phyloP scores from a whole-genome alignment of 2,888 invertebrate species.

The Drosophila mimica region DNA sequence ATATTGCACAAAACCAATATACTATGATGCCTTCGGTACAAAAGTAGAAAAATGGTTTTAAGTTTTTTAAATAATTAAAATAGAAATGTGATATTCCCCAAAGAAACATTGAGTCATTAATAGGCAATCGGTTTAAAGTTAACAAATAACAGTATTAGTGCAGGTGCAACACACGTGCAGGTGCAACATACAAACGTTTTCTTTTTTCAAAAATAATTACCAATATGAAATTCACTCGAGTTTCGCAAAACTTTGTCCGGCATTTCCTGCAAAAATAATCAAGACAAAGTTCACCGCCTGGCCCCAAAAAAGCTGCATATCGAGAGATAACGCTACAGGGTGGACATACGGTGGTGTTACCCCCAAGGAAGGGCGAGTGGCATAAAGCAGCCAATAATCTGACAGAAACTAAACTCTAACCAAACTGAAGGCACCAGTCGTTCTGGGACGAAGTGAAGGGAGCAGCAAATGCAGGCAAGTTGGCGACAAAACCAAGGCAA shows the following conservation, averaged over 20 bases:
- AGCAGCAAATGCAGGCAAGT: conserved; percentile 36
- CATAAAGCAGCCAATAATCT: conserved; percentile 76
- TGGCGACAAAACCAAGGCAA: conserved; percentile 48
- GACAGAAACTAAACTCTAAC: conserved; percentile 37
- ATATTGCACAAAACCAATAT: too few relatives aligned
- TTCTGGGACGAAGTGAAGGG: conserved; percentile 13
- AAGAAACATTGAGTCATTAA: neutral
- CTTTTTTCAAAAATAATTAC: conserved; percentile 62
- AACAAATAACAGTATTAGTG: conserved; percentile 28
- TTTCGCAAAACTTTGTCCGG: conserved; percentile 54
- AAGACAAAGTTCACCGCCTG: conserved; percentile 65
- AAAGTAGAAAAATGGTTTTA: too few relatives aligned
- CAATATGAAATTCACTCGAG: conserved; percentile 58
- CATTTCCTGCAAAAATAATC: conserved; percentile 52
- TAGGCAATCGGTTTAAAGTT: conserved; percentile 21
- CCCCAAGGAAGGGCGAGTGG: conserved; percentile 27
- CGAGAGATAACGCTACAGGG: conserved; percentile 65
- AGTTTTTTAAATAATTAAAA: too few relatives aligned
- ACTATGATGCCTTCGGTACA: too few relatives aligned
- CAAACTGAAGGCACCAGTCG: conserved; percentile 33
- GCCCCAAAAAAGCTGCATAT: conserved; percentile 53
- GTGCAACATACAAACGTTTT: conserved; percentile 14
- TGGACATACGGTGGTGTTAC: conserved; percentile 23
- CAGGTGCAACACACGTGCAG: conserved; percentile 18
- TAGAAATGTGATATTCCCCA: neutral